phyloP scores from a whole-genome alignment of 2,888 invertebrate species.

The Diaprepes abbreviatus region DNA sequence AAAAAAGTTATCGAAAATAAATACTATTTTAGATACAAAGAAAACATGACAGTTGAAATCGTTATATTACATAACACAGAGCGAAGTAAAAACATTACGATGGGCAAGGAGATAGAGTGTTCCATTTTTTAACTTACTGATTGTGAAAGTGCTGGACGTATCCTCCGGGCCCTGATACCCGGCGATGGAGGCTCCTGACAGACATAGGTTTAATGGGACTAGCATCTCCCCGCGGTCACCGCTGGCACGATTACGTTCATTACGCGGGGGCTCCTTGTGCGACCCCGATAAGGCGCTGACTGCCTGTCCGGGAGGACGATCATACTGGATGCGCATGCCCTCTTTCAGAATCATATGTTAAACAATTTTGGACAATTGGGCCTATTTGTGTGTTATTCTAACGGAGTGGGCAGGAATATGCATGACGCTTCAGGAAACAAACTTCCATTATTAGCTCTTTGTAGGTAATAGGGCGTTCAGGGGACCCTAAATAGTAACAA shows the following conservation, averaged over 20 bases:
- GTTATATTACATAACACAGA: slow-evolving; percentile 15
- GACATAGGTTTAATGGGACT: slow-evolving; percentile 65
- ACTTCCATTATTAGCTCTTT: slow-evolving; percentile 16
- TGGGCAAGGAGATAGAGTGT: neutral
- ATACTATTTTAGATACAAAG: neutral
- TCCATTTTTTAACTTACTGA: slow-evolving; percentile 64
- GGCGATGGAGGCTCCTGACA: slow-evolving; percentile 69
- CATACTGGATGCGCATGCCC: slow-evolving; percentile 12
- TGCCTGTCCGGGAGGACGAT: slow-evolving; percentile 51
- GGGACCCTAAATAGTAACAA: slow-evolving; percentile 1
- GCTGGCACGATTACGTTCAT: slow-evolving; percentile 19
- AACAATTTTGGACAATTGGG: slow-evolving; percentile 52
- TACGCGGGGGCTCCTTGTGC: slow-evolving; percentile 53
- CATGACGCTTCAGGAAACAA: slow-evolving; percentile 8
- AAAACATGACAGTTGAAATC: neutral
- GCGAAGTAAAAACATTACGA: slow-evolving; percentile 16
- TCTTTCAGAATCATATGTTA: slow-evolving; percentile 53
- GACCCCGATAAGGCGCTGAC: slow-evolving; percentile 65
- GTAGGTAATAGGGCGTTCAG: slow-evolving; percentile 14
- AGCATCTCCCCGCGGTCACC: slow-evolving; percentile 67
- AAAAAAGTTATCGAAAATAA: neutral
- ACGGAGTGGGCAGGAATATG: slow-evolving; percentile 20
- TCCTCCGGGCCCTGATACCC: slow-evolving; percentile 69
- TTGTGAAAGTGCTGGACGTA: slow-evolving; percentile 68
- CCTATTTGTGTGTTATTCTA: slow-evolving; percentile 30